Evolutionary conservation across 2,797 vertebrate species (phyloP), one percentile per base, ranked within the genome.

Genomic region (Urophycis tenuis): DNA sequence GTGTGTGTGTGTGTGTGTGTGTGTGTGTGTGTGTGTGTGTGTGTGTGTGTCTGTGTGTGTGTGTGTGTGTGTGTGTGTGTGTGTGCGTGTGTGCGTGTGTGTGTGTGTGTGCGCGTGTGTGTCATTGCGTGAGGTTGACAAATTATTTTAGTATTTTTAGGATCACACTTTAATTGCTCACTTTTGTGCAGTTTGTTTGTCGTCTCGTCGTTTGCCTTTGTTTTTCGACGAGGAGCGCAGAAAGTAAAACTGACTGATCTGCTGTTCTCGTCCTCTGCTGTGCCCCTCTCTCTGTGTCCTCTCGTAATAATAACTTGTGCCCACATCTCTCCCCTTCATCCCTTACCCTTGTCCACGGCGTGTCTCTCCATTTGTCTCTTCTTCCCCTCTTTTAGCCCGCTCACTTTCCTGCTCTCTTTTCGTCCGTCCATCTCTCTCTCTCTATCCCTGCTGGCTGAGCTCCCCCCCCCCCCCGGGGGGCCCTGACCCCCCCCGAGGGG

Each of bases 181-280:
- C 67, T 70, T 31, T 71, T 78, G 33, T 72, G 35, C 71, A 45
- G 8, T 64, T 41, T 39, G 11, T 14, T 15, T 39, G 10, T 39
- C 8, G 1, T 36, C 25, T n/a, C n/a, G 2, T 60, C n/a, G 53
- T 60, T 60, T 60, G 53, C 11, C 53, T 19, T 60, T 60, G 22
- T 60, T 60, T 60, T 60, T n/a, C 53, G 1, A 9, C 22, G 22
- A 60, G 6, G 25, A 25, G 53, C 10, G 53, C 25, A 10, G 53
- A 60, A n/a, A 60, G 53, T n/a, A 29, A 67, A 10, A 3, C 60
- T 25, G 4, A 29, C 10, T 76, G 29, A 76, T 80, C 79, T 2
- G 77, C 77, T 1, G 76, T 80, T 86, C 85, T 84, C 75, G 82
- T 89, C 85, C 86, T 83, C 80, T n/a, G n/a, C n/a, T n/a, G n/a